Evolutionary conservation across 2,888 invertebrate species (phyloP).

Genomic region (Allolobophora icterica): DNA sequence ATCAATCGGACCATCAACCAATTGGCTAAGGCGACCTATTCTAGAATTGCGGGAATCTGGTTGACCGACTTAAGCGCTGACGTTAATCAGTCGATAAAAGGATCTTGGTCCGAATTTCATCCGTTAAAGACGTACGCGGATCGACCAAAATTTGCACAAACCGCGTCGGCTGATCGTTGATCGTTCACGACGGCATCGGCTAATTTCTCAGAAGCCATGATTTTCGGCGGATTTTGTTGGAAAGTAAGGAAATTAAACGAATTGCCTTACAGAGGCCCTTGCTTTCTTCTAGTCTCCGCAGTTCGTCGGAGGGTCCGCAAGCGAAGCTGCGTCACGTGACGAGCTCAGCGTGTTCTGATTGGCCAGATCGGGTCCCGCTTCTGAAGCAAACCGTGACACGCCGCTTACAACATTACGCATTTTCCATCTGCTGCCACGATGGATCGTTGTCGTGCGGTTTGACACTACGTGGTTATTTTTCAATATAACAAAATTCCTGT

Average conservation of each 20-base stretch:
- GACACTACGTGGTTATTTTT: not conserved
- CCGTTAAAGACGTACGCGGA: not conserved
- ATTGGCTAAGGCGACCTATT: not conserved
- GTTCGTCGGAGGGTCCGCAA: conserved; percentile 11
- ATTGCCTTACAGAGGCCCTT: not conserved
- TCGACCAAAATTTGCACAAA: conserved; percentile 19
- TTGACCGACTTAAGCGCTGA: conserved; percentile 14
- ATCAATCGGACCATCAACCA: not conserved
- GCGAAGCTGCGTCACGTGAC: conserved; percentile 17
- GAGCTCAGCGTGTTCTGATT: not conserved
- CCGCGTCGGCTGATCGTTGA: not conserved
- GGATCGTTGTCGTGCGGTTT: not conserved
- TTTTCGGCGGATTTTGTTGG: not conserved
- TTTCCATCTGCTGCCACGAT: conserved; percentile 26
- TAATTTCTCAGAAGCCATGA: not conserved
- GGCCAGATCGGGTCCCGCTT: conserved; percentile 5
- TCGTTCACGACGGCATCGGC: not conserved
- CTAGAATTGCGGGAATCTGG: conserved; percentile 17
- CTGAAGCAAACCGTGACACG: conserved; percentile 28
- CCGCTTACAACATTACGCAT: conserved; percentile 23
- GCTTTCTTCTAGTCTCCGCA: conserved; percentile 17
- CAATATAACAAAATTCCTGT: not conserved
- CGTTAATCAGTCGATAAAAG: conserved; percentile 7
- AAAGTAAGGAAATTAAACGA: not conserved
- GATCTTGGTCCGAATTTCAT: conserved; percentile 12